These are phyloP conservation scores for Glossosoma conforme DNA, from an alignment of 1,140 invertebrate genomes.

Conservation along the genomic window DNA sequence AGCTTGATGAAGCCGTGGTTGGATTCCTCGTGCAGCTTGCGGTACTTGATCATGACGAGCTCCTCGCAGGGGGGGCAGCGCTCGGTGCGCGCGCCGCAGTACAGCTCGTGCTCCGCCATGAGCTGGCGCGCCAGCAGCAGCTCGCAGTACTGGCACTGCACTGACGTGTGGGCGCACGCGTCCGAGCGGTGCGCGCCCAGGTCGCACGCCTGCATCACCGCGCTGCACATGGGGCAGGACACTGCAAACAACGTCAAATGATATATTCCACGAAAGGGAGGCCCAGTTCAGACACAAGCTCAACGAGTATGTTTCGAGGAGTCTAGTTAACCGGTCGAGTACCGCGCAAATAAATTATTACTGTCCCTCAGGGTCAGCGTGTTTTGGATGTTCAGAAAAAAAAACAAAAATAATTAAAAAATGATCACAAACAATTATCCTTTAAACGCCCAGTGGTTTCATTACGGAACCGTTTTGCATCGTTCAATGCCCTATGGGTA, in stretches of 20 bases:
- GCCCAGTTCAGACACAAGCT: too few relatives aligned
- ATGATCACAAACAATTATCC: too few relatives aligned
- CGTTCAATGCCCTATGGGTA: too few relatives aligned
- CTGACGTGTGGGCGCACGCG: slow-evolving; percentile 35
- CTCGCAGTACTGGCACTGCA: slow-evolving; percentile 55
- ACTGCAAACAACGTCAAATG: slow-evolving; percentile 18
- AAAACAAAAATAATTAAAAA: too few relatives aligned
- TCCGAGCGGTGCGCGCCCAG: slow-evolving; percentile 40
- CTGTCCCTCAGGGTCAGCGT: too few relatives aligned
- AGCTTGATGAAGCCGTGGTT: slow-evolving; percentile 51
- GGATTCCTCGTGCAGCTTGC: slow-evolving; percentile 50
- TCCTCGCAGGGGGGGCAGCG: slow-evolving; percentile 54
- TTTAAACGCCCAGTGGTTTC: too few relatives aligned
- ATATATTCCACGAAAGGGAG: too few relatives aligned
- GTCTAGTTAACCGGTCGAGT: too few relatives aligned
- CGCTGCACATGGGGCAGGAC: slow-evolving; percentile 34
- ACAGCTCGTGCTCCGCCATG: slow-evolving; percentile 52
- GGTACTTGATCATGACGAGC: slow-evolving; percentile 58
- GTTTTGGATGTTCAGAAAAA: too few relatives aligned
- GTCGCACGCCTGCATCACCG: slow-evolving; percentile 39
- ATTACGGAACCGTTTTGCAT: too few relatives aligned
- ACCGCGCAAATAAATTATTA: too few relatives aligned
- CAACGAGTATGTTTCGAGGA: too few relatives aligned
- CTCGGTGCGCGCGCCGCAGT: slow-evolving; percentile 58
- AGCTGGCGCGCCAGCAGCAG: slow-evolving; percentile 49